These are phyloP conservation scores for Ploceus nigricollis DNA, from an alignment of 2,113 vertebrate species.

Conservation along the genomic window DNA sequence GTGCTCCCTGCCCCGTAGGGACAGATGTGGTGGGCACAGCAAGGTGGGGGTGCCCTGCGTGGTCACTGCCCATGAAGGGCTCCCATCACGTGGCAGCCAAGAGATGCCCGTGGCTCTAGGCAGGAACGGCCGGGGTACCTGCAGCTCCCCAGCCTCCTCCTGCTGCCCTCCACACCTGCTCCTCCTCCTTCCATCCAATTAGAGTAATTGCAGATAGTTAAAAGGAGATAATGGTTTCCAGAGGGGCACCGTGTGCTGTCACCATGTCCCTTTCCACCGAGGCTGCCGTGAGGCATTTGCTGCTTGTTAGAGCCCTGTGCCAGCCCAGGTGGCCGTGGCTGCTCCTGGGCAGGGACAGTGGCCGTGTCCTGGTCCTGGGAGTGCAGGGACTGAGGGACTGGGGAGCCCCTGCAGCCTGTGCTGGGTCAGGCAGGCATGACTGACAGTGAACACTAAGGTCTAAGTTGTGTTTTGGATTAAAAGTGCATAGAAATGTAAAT, in stretches of 20 bases:
- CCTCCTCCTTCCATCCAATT: background rate
- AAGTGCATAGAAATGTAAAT: background rate
- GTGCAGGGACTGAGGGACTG: fast-evolving
- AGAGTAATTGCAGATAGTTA: background rate
- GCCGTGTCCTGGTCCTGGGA: fast-evolving
- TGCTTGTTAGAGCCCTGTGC: background rate
- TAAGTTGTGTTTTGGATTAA: background rate
- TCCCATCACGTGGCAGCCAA: fast-evolving
- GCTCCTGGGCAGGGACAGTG: fast-evolving
- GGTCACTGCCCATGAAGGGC: fast-evolving
- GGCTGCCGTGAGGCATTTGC: background rate
- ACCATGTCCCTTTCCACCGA: background rate
- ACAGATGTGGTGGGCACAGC: fast-evolving
- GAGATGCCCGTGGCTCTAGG: background rate
- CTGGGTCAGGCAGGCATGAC: background rate
- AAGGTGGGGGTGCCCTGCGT: background rate
- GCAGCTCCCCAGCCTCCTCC: background rate
- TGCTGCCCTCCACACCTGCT: background rate
- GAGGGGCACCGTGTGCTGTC: background rate
- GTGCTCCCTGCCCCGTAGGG: background rate
- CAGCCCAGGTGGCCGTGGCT: background rate
- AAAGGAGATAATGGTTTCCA: background rate
- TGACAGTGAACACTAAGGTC: fast-evolving
- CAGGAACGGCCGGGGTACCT: fast-evolving
- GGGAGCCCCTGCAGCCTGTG: background rate